Evolutionary conservation across 2,113 vertebrate species (phyloP).

Genomic region (Sterrhoptilus dennistouni): DNA sequence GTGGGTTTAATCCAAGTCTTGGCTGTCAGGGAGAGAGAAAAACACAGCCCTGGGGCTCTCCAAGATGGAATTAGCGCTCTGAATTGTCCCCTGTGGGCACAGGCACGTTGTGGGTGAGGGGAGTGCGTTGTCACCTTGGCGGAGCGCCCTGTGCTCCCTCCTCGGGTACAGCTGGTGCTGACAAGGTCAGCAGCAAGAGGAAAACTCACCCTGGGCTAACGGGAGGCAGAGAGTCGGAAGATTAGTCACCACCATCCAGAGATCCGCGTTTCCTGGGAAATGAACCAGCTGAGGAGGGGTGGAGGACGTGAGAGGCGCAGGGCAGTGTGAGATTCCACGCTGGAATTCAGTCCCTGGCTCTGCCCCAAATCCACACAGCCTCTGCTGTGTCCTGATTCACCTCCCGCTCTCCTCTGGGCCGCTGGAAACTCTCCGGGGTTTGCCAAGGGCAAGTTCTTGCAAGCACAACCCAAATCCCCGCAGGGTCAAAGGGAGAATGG

Average conservation of each 20-base stretch:
- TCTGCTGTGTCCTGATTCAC: not conserved
- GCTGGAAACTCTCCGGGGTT: not conserved
- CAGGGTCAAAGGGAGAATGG: not conserved
- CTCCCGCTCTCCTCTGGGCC: not conserved
- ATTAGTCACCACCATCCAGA: constrained; percentile 53
- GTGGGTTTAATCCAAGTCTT: not conserved
- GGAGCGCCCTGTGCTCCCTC: not conserved
- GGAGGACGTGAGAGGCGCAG: not conserved
- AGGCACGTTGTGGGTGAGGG: not conserved
- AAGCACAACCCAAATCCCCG: not conserved
- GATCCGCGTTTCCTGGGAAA: not conserved
- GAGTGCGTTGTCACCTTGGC: not conserved
- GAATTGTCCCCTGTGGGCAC: not conserved
- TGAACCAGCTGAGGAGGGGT: not conserved
- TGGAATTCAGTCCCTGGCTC: not conserved
- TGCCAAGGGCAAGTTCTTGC: not conserved
- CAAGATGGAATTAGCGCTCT: not conserved
- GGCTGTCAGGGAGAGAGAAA: not conserved
- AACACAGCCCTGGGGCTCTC: not conserved
- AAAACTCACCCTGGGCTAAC: not conserved
- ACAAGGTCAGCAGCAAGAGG: constrained; percentile 33
- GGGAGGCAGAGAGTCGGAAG: not conserved
- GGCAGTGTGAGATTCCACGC: not conserved
- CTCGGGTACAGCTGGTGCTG: not conserved
- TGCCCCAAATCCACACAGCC: not conserved